These are phyloP conservation scores for Clepsis dumicolana DNA, from an alignment of 2,888 invertebrate species.

Conservation along the genomic window DNA sequence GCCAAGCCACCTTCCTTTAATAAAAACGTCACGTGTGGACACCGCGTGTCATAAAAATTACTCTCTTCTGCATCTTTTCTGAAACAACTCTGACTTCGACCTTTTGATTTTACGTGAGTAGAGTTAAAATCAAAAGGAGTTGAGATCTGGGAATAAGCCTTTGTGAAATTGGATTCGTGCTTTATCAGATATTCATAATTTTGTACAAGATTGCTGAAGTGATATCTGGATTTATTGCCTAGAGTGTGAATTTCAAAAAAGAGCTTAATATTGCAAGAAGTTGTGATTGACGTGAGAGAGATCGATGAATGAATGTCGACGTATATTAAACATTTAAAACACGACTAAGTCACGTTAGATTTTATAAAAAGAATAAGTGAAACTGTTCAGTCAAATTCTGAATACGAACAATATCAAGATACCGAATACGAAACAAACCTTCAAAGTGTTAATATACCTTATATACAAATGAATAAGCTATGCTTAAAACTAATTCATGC, in stretches of 20 bases:
- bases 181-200: slow-evolving; percentile 5
- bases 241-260: not conserved
- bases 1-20: slow-evolving; percentile 75
- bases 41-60: slow-evolving; percentile 3
- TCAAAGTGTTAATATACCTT: no score
- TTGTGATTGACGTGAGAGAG: no score
- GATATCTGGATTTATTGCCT: not conserved
- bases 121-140: not conserved
- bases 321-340: no score
- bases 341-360: no score
- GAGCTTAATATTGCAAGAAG: not conserved
- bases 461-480: no score
- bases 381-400: no score
- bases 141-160: not conserved
- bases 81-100: not conserved
- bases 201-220: not conserved
- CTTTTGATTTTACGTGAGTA: not conserved
- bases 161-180: not conserved
- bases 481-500: not conserved
- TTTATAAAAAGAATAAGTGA: no score
- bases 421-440: no score
- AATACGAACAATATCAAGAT: no score
- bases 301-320: no score
- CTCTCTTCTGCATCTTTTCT: not conserved
- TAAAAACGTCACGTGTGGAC: slow-evolving; percentile 65